These are phyloP conservation scores for Nymphalis urticae DNA, from an alignment of 2,888 invertebrate species.

Conservation along the genomic window DNA sequence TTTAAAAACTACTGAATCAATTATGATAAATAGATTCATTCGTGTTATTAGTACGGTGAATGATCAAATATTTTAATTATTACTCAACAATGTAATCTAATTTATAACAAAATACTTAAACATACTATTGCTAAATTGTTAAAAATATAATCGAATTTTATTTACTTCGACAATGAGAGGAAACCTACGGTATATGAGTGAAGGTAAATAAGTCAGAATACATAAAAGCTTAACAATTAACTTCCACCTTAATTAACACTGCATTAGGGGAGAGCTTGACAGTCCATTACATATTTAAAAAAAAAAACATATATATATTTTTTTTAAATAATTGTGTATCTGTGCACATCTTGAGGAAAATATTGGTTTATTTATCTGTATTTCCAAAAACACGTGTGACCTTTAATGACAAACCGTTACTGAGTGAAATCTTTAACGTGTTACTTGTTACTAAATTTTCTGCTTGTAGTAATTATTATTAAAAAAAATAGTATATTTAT, in stretches of 20 bases:
- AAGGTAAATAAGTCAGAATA: not conserved
- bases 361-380: not conserved
- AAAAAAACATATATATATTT: not conserved
- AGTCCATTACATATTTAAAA: slow-evolving; percentile 17
- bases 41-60: slow-evolving; percentile 15
- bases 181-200: not conserved
- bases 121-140: not conserved
- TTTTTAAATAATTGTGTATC: too few relatives aligned
- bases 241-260: slow-evolving; percentile 18
- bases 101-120: slow-evolving; percentile 2
- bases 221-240: slow-evolving; percentile 6
- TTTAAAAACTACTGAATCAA: slow-evolving; percentile 2
- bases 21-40: not conserved
- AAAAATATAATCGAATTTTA: not conserved
- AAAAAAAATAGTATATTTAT: too few relatives aligned
- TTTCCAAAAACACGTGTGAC: too few relatives aligned
- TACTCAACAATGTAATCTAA: not conserved
- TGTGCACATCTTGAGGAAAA: too few relatives aligned
- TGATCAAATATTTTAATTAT: not conserved
- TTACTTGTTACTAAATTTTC: too few relatives aligned
- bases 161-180: not conserved
- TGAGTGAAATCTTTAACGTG: too few relatives aligned
- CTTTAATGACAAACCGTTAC: too few relatives aligned
- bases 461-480: too few relatives aligned
- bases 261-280: slow-evolving; percentile 16